Base-by-base conservation (phyloP, 2,888 invertebrate genomes). In the Sicus ferrugineus region DNA sequence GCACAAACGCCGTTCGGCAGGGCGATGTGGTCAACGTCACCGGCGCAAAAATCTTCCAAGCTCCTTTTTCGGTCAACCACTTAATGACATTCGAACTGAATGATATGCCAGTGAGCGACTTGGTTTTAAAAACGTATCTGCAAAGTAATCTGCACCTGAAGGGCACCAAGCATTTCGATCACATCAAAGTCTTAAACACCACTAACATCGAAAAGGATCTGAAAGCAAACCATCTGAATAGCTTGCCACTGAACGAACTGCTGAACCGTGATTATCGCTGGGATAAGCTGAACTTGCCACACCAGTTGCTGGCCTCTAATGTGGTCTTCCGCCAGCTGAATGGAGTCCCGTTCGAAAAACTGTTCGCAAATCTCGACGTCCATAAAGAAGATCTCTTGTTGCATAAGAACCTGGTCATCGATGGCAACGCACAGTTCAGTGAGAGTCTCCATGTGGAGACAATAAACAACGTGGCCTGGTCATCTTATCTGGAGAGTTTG, bases 381-480 rank as follows among this genome's bases (percentile, higher is more conserved):
- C 56, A 62, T 21, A 38, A 72, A 1, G 56, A 76, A 1, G 74
- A 73, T 28, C 56, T 84, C 21, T 66, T 80, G 26, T 75, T 84
- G 0, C 79, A 77, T 65, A 84, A 84, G 67, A 78, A 82, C 58
- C 73, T 84, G 2, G 75, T 78, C 23, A 73, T 84, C 1, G 79
- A 82, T 63, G 84, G 84, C 0, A 79, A 78, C 68, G 77, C 78
- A 2, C 67, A 76, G 3, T 84, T 84, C 64, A 73, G 71, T 2
- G 69, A 75, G 1, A 65, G 75, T 16, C 67, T 84, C 3, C 72
- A 75, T 11, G 71, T 81, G n/a, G 38, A 77, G 4, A 71, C 46
- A 0, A 71, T 84, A 1, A 84, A 84, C 68, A 70, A 58, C 4
- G 66, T 84, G 3, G 16, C 59, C 1, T 84, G 83, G 83, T 59